Base-by-base conservation (phyloP, 2,888 invertebrate genomes). In the Hyposoter dolosus region DNA sequence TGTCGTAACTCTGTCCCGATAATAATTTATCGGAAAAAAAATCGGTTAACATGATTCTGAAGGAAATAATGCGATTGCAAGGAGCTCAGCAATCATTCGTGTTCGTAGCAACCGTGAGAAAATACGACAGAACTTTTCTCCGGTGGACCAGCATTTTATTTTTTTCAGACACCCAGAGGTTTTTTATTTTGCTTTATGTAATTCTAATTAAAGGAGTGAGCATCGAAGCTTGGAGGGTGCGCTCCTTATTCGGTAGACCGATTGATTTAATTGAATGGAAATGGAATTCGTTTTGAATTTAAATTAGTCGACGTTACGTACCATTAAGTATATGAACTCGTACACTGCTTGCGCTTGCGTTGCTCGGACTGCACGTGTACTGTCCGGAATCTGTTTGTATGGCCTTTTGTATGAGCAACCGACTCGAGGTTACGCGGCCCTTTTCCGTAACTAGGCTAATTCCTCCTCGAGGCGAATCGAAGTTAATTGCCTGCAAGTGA, bases 391-490 rank as follows among this genome's bases (percentile, higher is more conserved):
- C 98, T 47, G 96, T 95, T 76, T 96, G 96, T 85, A 96, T 96
- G 77, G 98, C 98, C 89, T 97, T 96, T 94, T 98, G 98, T 88
- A 98, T 97, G 86, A 98, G 95, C 84, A 98, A 95, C 66, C 97
- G 96, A 94, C 98, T 98, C 90, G 97, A 97, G 90, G 98, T 98
- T 91, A 97, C 96, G 85, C 96, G 95, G 79, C 98, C 98, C 93
- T 98, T 98, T 94, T 98, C 98, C 63, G 98, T 98, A 87, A 98
- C 97, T 90, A 98, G 95, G 91, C 97, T 97, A 94, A 98, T 97
- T 63, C 98, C 98, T 66, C 98, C 98, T 76, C 98, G 96, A 50
- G 97, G 97, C 82, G 98, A 98, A 95, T 98, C 98, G 94, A 98
- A 98, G 95, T 98, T 98, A 95, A 98, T 98, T 92, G 96, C 96